phyloP scores from a whole-genome alignment of 2,113 vertebrate genomes.

The Melanocharis versteri region DNA sequence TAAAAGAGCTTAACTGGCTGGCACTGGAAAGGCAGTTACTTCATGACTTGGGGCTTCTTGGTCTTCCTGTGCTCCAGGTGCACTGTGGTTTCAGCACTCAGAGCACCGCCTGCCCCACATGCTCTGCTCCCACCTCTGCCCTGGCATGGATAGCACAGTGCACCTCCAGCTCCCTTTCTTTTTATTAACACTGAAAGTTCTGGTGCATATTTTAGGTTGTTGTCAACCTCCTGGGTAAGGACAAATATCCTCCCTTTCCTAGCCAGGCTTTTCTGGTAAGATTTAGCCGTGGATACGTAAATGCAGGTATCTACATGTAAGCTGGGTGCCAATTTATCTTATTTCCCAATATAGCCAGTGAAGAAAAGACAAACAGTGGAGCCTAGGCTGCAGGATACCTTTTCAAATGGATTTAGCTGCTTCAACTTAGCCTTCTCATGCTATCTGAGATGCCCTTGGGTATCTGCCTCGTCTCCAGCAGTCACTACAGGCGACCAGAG shows the following conservation, averaged over 20 bases:
- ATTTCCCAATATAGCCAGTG: not conserved
- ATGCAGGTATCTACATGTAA: not conserved
- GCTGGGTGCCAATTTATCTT: not conserved
- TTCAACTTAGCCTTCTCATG: not conserved
- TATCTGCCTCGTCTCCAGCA: not conserved
- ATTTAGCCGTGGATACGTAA: not conserved
- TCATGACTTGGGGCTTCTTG: not conserved
- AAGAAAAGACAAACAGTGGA: not conserved
- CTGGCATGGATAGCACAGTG: not conserved
- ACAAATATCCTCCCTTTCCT: not conserved
- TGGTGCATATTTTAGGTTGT: not conserved
- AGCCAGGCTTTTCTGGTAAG: not conserved
- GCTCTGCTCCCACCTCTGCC: not conserved
- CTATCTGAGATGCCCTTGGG: not conserved
- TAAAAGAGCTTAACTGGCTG: not conserved
- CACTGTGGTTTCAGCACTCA: not conserved
- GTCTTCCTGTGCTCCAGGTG: not conserved
- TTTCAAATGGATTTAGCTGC: not conserved
- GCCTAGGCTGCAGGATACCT: not conserved
- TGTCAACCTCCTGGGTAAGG: not conserved
- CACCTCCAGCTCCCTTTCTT: not conserved
- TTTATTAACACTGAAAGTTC: not conserved
- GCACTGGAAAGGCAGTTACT: not conserved
- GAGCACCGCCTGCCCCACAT: rapidly evolving
- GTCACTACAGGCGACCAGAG: not conserved